phyloP scores from a whole-genome alignment of 2,888 invertebrate species.

The Agriopis aurantiaria region DNA sequence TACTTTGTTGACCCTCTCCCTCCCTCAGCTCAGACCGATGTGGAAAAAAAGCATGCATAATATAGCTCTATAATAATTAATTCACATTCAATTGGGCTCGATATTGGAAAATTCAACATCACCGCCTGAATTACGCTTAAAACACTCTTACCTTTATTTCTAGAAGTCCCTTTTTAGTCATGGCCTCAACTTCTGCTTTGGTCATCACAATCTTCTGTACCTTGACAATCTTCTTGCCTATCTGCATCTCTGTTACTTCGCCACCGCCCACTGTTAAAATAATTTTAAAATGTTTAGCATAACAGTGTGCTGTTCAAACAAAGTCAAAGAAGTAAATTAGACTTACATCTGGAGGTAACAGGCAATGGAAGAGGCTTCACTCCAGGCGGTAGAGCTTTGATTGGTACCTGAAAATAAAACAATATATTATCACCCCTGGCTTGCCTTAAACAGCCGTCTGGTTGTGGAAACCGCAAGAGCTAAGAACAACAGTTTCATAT shows the following conservation, averaged over 20 bases:
- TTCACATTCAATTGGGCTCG: too few relatives aligned
- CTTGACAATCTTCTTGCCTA: slow-evolving; percentile 87
- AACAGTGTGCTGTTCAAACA: not conserved
- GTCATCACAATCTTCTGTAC: slow-evolving; percentile 89
- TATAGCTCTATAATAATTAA: too few relatives aligned
- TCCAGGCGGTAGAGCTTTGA: slow-evolving; percentile 76
- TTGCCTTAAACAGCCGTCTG: too few relatives aligned
- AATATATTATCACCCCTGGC: not conserved
- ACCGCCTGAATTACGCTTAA: not conserved
- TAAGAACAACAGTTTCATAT: too few relatives aligned
- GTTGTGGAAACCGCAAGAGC: too few relatives aligned
- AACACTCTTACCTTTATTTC: slow-evolving; percentile 81
- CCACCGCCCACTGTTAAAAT: slow-evolving; percentile 45
- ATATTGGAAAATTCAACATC: too few relatives aligned
- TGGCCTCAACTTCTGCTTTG: slow-evolving; percentile 88
- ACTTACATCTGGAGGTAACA: slow-evolving; percentile 64
- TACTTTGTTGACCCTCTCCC: too few relatives aligned
- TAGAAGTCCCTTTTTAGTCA: slow-evolving; percentile 89
- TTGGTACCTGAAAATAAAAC: slow-evolving; percentile 65
- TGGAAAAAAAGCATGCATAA: too few relatives aligned
- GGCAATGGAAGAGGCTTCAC: slow-evolving; percentile 77
- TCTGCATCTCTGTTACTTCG: slow-evolving; percentile 83
- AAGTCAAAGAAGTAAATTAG: not conserved
- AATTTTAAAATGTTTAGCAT: not conserved
- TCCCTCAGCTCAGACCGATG: too few relatives aligned